Conservation (phyloP, 2,888 invertebrate genomes). For the Subacronicta megacephala region DNA sequence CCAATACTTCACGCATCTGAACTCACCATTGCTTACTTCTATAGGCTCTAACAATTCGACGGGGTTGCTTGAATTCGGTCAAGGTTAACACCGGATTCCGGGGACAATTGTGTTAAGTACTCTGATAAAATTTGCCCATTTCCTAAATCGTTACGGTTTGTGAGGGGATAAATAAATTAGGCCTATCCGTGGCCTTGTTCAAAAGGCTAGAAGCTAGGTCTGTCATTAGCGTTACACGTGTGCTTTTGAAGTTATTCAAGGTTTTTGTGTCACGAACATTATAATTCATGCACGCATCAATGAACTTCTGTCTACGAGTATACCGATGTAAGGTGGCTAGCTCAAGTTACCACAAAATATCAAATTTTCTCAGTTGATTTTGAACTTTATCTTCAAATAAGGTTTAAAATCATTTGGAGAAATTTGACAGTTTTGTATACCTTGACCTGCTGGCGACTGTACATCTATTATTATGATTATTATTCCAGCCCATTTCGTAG, state of each 20-base stretch:
- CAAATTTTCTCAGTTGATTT: no score
- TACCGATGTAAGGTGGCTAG: no score
- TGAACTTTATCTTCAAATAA: no score
- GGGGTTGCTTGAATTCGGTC: slow-evolving; percentile 48
- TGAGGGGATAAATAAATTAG: slow-evolving; percentile 32
- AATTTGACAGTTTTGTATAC: no score
- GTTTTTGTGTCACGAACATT: slow-evolving; percentile 1
- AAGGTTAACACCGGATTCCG: slow-evolving; percentile 38
- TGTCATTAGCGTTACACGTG: slow-evolving; percentile 3
- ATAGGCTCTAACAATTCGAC: slow-evolving; percentile 26
- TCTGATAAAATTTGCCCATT: slow-evolving; percentile 38
- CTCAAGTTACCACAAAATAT: no score
- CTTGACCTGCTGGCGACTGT: no score
- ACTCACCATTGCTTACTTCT: slow-evolving; percentile 9
- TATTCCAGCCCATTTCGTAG: no score
- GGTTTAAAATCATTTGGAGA: no score
- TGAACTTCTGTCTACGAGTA: no score
- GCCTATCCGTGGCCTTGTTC: slow-evolving; percentile 19
- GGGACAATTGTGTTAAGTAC: slow-evolving; percentile 43
- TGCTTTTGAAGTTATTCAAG: not conserved
- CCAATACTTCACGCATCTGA: slow-evolving; percentile 27
- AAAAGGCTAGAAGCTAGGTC: not conserved
- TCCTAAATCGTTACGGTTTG: slow-evolving; percentile 21
- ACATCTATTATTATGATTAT: no score
- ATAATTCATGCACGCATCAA: no score